Percentiles rank a stretch among this genome's conserved stretches.
phyloP scores from a whole-genome alignment of 2,888 invertebrate genomes.

The Drosophila testacea region DNA sequence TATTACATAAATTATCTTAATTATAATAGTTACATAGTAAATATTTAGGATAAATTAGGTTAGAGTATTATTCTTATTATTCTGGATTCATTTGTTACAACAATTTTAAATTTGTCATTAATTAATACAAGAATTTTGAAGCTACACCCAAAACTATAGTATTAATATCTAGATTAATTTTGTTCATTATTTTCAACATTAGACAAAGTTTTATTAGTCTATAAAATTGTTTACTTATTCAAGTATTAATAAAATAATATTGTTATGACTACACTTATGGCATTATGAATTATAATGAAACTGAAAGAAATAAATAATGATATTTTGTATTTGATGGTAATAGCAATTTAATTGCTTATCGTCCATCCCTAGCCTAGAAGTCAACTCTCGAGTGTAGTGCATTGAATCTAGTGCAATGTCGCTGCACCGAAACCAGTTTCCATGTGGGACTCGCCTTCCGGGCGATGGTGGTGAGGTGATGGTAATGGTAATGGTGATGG shows the following conservation, averaged over 20 bases:
- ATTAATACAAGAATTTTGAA: no score
- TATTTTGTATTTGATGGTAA: background rate
- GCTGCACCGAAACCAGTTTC: conserved; percentile 73
- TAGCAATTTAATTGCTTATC: conserved; percentile 1
- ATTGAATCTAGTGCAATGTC: conserved; percentile 77
- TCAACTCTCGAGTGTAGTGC: conserved; percentile 42
- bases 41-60: no score
- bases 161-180: no score
- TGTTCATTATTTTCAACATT: no score
- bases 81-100: no score
- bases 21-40: no score
- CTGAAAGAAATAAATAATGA: conserved; percentile 6
- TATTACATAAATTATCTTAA: no score
- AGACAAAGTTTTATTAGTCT: no score
- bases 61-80: no score
- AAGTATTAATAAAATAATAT: background rate
- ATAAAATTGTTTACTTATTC: background rate
- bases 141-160: no score
- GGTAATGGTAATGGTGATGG: conserved; percentile 44
- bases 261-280: conserved; percentile 8
- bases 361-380: conserved; percentile 63
- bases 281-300: background rate
- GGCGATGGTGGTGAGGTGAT: conserved; percentile 38
- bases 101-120: no score
- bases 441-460: conserved; percentile 66